These are phyloP conservation scores for Pristionchus entomophagus DNA, from an alignment of 2,888 invertebrate genomes.

Conservation along the genomic window DNA sequence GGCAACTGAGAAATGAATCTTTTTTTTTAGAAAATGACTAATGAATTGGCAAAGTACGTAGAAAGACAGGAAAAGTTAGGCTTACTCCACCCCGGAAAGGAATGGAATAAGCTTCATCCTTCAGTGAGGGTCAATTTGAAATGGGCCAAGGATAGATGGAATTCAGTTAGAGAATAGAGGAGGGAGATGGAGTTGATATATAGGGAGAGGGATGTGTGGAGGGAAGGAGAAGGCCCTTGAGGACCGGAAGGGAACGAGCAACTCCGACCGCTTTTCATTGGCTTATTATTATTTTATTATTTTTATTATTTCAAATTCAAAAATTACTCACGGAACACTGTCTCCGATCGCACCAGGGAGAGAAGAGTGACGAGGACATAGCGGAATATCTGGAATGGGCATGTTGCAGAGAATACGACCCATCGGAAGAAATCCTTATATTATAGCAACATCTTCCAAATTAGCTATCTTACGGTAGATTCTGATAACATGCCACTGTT, in stretches of 20 bases:
- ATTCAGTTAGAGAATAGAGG: constrained; percentile 5
- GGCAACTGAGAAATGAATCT: too few species aligned
- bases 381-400: background rate
- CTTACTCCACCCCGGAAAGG: too few species aligned
- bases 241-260: background rate
- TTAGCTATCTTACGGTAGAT: too few species aligned
- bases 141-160: constrained; percentile 14
- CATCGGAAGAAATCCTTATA: too few species aligned
- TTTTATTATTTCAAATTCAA: background rate
- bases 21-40: too few species aligned
- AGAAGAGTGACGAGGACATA: background rate
- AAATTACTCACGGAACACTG: background rate
- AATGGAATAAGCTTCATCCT: background rate
- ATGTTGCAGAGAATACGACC: too few species aligned
- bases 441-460: too few species aligned
- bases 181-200: background rate
- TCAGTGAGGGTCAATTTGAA: constrained; percentile 26
- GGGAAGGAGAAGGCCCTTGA: background rate
- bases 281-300: background rate
- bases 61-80: too few species aligned
- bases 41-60: background rate
- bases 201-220: background rate
- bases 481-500: background rate
- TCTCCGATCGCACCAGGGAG: background rate
- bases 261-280: background rate